Evolutionary conservation across 2,888 invertebrate genomes (phyloP).

Genomic region (Thymelicus acteon): DNA sequence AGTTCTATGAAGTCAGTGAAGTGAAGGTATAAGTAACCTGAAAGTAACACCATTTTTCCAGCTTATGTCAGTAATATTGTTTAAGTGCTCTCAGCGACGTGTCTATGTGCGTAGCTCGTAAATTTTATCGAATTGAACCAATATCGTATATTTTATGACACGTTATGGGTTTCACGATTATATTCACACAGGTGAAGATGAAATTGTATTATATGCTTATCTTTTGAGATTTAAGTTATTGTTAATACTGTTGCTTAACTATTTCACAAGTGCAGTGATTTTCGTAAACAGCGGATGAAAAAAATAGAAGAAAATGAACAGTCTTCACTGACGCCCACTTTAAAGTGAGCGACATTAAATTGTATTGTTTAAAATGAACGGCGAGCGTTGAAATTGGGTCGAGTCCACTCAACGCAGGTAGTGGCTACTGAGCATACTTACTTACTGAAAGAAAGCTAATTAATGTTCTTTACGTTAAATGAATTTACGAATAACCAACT

Average conservation of each 20-base stretch:
- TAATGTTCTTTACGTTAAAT: conserved; percentile 11
- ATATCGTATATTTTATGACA: neutral
- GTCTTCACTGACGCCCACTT: neutral
- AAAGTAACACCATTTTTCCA: neutral
- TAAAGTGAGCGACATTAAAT: neutral
- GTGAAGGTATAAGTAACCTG: neutral
- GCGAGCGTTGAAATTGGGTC: conserved; percentile 3
- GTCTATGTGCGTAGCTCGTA: neutral
- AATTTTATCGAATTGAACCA: neutral
- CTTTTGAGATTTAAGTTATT: no score
- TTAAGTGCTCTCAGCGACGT: conserved; percentile 3
- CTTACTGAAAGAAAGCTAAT: conserved; percentile 10
- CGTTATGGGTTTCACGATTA: conserved; percentile 3
- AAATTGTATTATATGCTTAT: neutral
- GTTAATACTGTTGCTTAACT: no score
- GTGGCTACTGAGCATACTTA: conserved; percentile 8
- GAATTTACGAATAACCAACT: neutral
- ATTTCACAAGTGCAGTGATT: neutral
- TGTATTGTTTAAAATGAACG: neutral
- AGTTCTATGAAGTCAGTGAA: no score
- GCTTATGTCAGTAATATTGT: neutral
- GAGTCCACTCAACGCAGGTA: neutral
- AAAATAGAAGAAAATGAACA: neutral
- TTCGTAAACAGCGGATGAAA: neutral
- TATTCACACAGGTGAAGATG: neutral